Percentiles rank a stretch among this genome's conserved stretches.
Evolutionary conservation across 1,140 invertebrate species (phyloP).

Genomic region (Bombus picipes): DNA sequence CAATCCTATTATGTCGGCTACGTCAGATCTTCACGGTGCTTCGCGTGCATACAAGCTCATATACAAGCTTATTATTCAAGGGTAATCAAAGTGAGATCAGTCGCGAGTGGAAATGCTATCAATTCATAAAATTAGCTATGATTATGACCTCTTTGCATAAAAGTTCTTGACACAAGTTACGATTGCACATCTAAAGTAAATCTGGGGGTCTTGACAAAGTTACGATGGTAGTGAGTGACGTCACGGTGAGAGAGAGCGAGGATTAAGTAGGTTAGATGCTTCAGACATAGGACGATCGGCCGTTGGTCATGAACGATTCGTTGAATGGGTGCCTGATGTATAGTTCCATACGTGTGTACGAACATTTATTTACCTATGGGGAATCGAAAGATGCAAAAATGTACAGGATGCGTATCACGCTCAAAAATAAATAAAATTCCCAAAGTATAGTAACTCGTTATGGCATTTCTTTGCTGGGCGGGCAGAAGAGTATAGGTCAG

Average conservation of each 20-base stretch:
- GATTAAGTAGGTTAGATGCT: constrained; percentile 60
- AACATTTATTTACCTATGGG: neutral
- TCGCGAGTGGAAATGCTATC: too few species aligned
- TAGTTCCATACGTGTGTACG: neutral
- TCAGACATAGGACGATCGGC: constrained; percentile 43
- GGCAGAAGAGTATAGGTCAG: too few species aligned
- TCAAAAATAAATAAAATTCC: too few species aligned
- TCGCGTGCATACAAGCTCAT: too few species aligned
- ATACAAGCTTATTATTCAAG: too few species aligned
- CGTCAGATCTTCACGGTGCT: too few species aligned
- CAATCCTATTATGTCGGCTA: too few species aligned
- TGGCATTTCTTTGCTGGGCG: too few species aligned
- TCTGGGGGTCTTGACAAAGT: constrained; percentile 46
- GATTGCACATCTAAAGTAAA: constrained; percentile 7
- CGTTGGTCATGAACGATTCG: constrained; percentile 53
- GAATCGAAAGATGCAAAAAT: neutral
- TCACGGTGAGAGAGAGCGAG: constrained; percentile 63
- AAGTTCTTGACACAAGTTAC: neutral
- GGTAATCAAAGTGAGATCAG: too few species aligned
- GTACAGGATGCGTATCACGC: neutral
- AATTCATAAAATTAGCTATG: too few species aligned
- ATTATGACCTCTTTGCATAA: neutral
- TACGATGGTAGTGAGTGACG: constrained; percentile 48
- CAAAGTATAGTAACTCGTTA: too few species aligned
- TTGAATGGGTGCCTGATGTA: constrained; percentile 24